Base-by-base conservation (phyloP, 2,797 vertebrate genomes). In the Neomorphus geoffroyi region DNA sequence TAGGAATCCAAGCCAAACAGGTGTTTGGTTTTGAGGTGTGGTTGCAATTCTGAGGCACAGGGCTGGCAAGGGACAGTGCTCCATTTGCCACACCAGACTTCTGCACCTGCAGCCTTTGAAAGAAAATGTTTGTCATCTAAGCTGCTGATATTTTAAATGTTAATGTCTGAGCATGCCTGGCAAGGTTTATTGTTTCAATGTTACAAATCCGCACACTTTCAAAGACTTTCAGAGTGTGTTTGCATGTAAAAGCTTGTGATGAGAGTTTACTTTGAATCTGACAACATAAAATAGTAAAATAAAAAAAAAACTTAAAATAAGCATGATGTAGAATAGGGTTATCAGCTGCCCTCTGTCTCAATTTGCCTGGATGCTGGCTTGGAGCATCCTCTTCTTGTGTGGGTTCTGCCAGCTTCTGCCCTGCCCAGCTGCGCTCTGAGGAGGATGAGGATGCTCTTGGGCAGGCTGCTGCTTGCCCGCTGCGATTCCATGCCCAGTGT, bases 11-110 rank as follows among this genome's bases (percentile, higher is more conserved):
- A 1, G 50, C 41, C 41, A 4, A 7, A 7, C 28, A 43, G 62
- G 37, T 58, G 78, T 95, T 90, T 86, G 80, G 33, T 88, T 81
- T 64, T 18, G 77, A 60, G 83, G 65, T 57, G 75, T 71, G 80
- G 61, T 61, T 33, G 75, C 0, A 0, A 15, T 83, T 39, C 60
- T n/a, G 79, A 45, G 69, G 64, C 74, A 5, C 46, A 9, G 74
- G 70, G 67, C 66, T 79, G 90, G 65, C 28, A 14, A 6, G 77
- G 30, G 17, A 3, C 5, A 7, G 46, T 9, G 9, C 35, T 75
- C 11, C 2, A 0, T 30, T 28, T 5, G 1, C 0, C 50, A 12
- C 13, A 11, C 39, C 0, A 0, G 57, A 12, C 23, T 46, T 24
- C 4, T 15, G 19, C 67, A 22, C 27, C 64, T 54, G 72, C 60